Conservation (phyloP, 1,140 invertebrate species). For the Dicyema japonicum region DNA sequence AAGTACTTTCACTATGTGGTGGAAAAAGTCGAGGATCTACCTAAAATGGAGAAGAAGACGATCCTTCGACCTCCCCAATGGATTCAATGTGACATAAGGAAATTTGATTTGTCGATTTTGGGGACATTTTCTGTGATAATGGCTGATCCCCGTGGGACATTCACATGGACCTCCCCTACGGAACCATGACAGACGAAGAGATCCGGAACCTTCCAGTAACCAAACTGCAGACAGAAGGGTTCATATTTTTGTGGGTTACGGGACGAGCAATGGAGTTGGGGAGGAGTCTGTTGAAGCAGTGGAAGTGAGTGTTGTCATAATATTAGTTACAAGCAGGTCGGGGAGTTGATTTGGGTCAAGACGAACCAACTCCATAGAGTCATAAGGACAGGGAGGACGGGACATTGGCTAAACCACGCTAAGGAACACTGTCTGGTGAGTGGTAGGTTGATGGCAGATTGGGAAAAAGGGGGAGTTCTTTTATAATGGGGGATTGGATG, state of each 20-base stretch:
- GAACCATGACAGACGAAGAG: constrained; percentile 93
- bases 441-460: too few relatives aligned
- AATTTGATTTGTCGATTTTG: constrained; percentile 67
- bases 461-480: too few relatives aligned
- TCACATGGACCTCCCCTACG: constrained; percentile 85
- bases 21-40: constrained; percentile 1
- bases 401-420: constrained; percentile 89
- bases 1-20: constrained; percentile 22
- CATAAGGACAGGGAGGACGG: constrained; percentile 68
- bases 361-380: constrained; percentile 85
- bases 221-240: constrained; percentile 60
- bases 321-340: constrained; percentile 65
- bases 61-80: constrained; percentile 53
- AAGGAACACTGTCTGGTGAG: constrained; percentile 73
- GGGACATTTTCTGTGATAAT: constrained; percentile 27
- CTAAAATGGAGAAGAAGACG: constrained; percentile 19
- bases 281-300: constrained; percentile 14
- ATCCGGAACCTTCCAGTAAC: constrained; percentile 69
- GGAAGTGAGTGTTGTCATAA: constrained; percentile 10
- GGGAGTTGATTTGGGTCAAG: constrained; percentile 94
- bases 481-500: constrained; percentile 50
- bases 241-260: constrained; percentile 87
- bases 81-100: constrained; percentile 77
- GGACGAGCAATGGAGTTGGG: constrained; percentile 86
- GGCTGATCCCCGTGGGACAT: constrained; percentile 82